phyloP scores from a whole-genome alignment of 1,140 invertebrate species.

The Panagrolaimus sp. region DNA sequence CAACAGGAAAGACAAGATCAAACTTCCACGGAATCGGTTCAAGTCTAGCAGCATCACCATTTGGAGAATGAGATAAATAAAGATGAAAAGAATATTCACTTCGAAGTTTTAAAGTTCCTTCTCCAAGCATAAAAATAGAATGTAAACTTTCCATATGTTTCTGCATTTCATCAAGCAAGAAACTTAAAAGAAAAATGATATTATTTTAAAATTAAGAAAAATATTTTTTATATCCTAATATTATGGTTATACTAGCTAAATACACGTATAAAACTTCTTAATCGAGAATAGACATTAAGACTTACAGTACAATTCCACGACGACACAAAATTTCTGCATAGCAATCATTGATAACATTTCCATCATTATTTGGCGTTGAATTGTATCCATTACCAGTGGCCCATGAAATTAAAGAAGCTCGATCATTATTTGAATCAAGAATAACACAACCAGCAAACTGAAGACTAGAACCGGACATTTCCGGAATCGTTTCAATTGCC shows the following conservation, averaged over 20 bases:
- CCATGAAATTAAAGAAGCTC: background rate
- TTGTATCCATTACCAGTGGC: slow-evolving; percentile 2
- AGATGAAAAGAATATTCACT: slow-evolving; percentile 9
- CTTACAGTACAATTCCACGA: background rate
- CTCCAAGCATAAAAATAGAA: background rate
- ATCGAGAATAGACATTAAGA: background rate
- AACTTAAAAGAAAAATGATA: background rate
- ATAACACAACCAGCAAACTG: slow-evolving; percentile 4
- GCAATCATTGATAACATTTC: background rate
- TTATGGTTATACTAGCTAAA: too few relatives aligned
- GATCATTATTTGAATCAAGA: background rate
- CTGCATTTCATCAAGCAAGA: background rate
- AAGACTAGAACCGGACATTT: background rate
- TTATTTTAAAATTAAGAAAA: too few relatives aligned
- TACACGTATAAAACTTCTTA: background rate
- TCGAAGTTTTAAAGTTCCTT: background rate
- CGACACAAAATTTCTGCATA: slow-evolving; percentile 13
- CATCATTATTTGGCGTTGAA: background rate
- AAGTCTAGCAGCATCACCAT: background rate
- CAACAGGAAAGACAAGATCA: too few relatives aligned
- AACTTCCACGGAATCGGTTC: background rate
- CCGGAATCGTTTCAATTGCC: background rate
- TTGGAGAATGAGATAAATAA: background rate
- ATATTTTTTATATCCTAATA: too few relatives aligned
- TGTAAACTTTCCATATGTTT: background rate